Base-by-base conservation (phyloP, 2,113 vertebrate species). In the Crypturellus undulatus region DNA sequence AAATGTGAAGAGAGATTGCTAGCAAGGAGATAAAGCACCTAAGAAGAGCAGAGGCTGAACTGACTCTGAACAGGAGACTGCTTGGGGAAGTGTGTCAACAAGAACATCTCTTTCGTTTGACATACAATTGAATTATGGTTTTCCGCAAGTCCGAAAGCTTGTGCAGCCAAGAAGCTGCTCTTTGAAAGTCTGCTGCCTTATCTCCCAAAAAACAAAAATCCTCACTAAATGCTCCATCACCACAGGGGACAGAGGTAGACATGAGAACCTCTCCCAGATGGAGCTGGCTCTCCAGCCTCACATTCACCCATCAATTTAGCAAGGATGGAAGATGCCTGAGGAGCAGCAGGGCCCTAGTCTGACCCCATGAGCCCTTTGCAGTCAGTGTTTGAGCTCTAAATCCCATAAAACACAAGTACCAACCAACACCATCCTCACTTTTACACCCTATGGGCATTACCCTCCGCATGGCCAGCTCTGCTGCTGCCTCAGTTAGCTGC, bases 261-360 rank as follows among this genome's bases (percentile, higher is more conserved):
- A 10, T 49, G 49, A 19, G 49, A 49, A 49, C 49, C 24, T 84
- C 6, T 84, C 36, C n/a, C 1, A 18, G 10, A 65, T 52, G n/a
- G 18, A 40, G 17, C 25, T 1, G 2, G n/a, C 45, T 49, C 90
- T 79, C 28, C 1, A 6, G 71, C 49, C 26, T 1, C 0, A 17
- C 16, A 9, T 18, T 16, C 1, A 1, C 47, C 28, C 36, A 43
- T 25, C 59, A 12, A 0, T 12, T 20, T n/a, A 6, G 30, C 2
- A 0, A 25, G 24, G 28, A 63, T 6, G 18, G 49, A 51, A 80
- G 49, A 43, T 77, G 49, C 45, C 72, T 65, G 80, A 28, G 60
- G n/a, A 70, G 72, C 83, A 65, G 82, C 47, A 68, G 38, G 30
- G 42, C 49, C 60, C 77, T 70, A 43, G 8, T 78, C 25, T 69